Evolutionary conservation across 2,797 vertebrate genomes (phyloP).

Genomic region (Lutjanus argentimaculatus): DNA sequence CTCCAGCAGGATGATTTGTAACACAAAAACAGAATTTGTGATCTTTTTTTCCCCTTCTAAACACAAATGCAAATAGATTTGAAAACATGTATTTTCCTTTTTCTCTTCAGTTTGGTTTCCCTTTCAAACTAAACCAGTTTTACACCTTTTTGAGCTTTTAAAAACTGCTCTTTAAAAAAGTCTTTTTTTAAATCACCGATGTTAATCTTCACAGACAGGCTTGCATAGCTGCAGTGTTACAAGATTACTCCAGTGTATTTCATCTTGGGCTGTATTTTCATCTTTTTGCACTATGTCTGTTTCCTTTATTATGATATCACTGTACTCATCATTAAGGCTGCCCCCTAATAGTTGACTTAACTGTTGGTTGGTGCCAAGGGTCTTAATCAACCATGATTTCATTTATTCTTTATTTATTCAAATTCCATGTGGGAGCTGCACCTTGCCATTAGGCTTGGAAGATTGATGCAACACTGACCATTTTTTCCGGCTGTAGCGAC

Average conservation of each 20-base stretch:
- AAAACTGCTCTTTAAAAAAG: background rate
- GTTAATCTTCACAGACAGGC: background rate
- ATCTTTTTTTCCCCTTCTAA: background rate
- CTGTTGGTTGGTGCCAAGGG: too few relatives aligned
- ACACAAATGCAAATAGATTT: conserved; percentile 2
- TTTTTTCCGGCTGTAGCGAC: too few relatives aligned
- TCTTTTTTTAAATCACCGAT: background rate
- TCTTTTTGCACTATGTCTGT: too few relatives aligned
- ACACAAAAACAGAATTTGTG: background rate
- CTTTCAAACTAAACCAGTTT: background rate
- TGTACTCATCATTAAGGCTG: too few relatives aligned
- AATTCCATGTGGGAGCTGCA: too few relatives aligned
- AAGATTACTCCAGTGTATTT: background rate
- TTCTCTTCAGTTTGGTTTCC: background rate
- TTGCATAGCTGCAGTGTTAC: background rate
- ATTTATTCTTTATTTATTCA: too few relatives aligned
- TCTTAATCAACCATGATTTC: too few relatives aligned
- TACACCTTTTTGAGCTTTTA: background rate
- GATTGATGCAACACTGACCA: too few relatives aligned
- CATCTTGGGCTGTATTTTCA: background rate
- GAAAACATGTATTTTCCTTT: background rate
- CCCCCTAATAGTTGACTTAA: too few relatives aligned
- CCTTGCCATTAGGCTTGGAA: too few relatives aligned
- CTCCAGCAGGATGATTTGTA: background rate
- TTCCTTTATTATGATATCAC: background rate